These are phyloP conservation scores for Columba guinea DNA, from an alignment of 2,797 vertebrate species.

Conservation along the genomic window DNA sequence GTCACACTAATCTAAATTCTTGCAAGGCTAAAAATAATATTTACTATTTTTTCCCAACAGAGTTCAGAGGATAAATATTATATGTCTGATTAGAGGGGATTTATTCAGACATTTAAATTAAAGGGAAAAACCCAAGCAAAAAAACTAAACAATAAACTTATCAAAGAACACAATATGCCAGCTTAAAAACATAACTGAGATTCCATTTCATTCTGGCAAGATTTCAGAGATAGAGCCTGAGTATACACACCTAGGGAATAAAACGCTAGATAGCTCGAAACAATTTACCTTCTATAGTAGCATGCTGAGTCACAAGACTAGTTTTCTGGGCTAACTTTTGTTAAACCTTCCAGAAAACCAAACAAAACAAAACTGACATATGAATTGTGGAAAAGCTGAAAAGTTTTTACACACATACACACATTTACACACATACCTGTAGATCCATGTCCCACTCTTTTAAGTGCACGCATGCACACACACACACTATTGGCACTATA, in stretches of 20 bases:
- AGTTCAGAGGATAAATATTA: not conserved
- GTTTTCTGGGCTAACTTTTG: not conserved
- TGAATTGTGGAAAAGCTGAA: too few relatives aligned
- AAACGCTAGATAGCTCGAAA: not conserved
- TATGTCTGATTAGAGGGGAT: not conserved
- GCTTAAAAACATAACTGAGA: not conserved
- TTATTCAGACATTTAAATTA: not conserved
- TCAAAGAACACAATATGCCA: not conserved
- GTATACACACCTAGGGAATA: not conserved
- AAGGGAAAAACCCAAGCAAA: not conserved
- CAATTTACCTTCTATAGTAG: not conserved
- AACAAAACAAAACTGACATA: too few relatives aligned
- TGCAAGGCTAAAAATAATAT: not conserved
- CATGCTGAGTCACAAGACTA: not conserved
- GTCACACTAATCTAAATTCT: not conserved
- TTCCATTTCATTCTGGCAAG: not conserved
- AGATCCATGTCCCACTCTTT: too few relatives aligned
- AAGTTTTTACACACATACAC: too few relatives aligned
- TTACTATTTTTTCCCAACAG: not conserved
- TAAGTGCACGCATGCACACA: too few relatives aligned
- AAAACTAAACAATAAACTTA: rapidly evolving
- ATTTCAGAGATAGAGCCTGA: not conserved
- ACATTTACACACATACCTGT: too few relatives aligned
- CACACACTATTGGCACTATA: not conserved
- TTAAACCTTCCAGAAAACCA: too few relatives aligned